Conservation (phyloP, 2,113 vertebrate species). For the Poeciliopsis retropinna region DNA sequence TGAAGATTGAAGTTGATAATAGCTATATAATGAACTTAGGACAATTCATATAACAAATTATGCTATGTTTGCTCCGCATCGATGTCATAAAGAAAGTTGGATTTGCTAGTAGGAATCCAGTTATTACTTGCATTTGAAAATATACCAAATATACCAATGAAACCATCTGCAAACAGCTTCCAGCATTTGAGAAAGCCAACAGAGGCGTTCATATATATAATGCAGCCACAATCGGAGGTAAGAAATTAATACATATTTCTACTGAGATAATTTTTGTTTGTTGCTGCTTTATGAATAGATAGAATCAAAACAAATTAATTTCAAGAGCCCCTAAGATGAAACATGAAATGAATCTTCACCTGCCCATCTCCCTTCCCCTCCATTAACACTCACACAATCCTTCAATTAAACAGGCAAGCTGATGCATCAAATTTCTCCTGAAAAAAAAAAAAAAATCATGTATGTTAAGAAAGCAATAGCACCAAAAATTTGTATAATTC, state of each 20-base stretch:
- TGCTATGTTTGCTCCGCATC: no score
- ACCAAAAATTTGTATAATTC: not conserved
- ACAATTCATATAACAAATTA: no score
- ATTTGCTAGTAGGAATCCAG: no score
- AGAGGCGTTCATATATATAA: not conserved
- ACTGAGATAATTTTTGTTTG: not conserved
- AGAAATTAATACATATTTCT: not conserved
- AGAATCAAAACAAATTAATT: not conserved
- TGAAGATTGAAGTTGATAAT: not conserved
- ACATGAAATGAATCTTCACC: not conserved
- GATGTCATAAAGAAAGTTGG: no score
- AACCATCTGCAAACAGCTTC: not conserved
- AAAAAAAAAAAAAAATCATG: no score
- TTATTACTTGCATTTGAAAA: not conserved
- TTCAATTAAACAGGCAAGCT: not conserved
- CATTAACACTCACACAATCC: not conserved
- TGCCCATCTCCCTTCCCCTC: not conserved
- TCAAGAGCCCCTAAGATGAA: not conserved
- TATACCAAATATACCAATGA: not conserved
- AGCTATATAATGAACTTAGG: not conserved
- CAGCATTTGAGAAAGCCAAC: not conserved
- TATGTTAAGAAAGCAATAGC: not conserved
- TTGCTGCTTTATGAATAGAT: not conserved
- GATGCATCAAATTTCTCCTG: not conserved
- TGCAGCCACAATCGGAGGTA: not conserved